Conservation (phyloP, 2,888 invertebrate genomes). For the Ceraclea dissimilis region DNA sequence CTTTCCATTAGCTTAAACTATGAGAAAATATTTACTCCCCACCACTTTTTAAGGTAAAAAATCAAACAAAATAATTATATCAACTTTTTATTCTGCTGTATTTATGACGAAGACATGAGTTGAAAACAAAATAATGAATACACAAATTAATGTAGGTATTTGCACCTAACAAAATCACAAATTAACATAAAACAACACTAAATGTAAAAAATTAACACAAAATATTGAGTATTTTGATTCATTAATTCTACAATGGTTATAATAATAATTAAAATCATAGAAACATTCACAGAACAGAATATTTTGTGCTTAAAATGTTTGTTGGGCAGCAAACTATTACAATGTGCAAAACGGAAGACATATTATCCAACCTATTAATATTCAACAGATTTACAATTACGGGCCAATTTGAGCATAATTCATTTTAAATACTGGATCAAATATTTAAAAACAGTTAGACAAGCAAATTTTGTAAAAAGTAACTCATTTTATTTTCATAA, state of each 20-base stretch:
- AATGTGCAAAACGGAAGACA: constrained; percentile 50
- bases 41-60: too few relatives aligned
- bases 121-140: too few relatives aligned
- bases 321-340: constrained; percentile 44
- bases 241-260: background rate
- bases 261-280: background rate
- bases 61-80: too few relatives aligned
- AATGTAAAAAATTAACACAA: constrained; percentile 5
- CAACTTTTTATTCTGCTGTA: too few relatives aligned
- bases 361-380: constrained; percentile 28
- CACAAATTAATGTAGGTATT: too few relatives aligned
- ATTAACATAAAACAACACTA: background rate
- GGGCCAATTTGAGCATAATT: constrained; percentile 17
- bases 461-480: too few relatives aligned
- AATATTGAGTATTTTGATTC: constrained; percentile 11
- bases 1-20: too few relatives aligned
- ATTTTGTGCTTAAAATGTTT: constrained; percentile 29
- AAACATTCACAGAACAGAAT: constrained; percentile 15
- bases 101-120: too few relatives aligned
- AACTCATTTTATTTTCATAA: background rate
- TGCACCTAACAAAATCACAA: too few relatives aligned
- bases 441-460: background rate
- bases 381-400: constrained; percentile 9
- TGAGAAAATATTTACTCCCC: too few relatives aligned
- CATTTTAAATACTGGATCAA: constrained; percentile 23